A percentile compares a stretch with the other conserved stretches of the same genome.
Conservation (phyloP, 2,797 vertebrate genomes). For the Lates japonicus region DNA sequence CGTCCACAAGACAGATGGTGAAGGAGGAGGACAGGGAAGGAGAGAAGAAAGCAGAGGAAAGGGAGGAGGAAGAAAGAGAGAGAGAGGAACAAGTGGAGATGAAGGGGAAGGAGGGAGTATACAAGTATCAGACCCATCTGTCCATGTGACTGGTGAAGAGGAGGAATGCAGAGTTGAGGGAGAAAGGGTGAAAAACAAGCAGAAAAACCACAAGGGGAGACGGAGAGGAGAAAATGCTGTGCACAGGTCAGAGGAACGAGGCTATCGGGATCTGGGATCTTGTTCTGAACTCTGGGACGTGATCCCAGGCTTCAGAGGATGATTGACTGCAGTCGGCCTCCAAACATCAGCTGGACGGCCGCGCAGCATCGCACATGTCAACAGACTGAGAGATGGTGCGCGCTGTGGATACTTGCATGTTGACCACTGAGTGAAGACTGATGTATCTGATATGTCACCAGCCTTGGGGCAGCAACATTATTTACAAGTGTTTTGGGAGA, state of each 20-base stretch:
- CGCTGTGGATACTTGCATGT: slow-evolving; percentile 19
- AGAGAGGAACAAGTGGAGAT: slow-evolving; percentile 63
- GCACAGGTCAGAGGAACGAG: slow-evolving; percentile 56
- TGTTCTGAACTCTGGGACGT: slow-evolving; percentile 68
- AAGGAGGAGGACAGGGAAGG: slow-evolving; percentile 62
- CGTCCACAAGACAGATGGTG: slow-evolving; percentile 64
- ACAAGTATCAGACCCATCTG: slow-evolving; percentile 58
- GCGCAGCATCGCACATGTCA: slow-evolving; percentile 39
- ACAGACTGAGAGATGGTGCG: slow-evolving; percentile 26
- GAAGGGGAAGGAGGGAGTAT: slow-evolving; percentile 65
- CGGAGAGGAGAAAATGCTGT: slow-evolving; percentile 51
- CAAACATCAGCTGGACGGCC: slow-evolving; percentile 25
- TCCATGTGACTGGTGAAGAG: slow-evolving; percentile 40
- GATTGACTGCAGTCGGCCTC: slow-evolving; percentile 49
- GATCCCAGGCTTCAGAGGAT: slow-evolving; percentile 47
- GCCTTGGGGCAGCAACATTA: slow-evolving; percentile 63
- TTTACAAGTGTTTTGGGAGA: slow-evolving; percentile 75
- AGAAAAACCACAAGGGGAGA: slow-evolving; percentile 45
- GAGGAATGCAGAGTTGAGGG: slow-evolving; percentile 68
- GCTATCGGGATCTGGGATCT: slow-evolving; percentile 65
- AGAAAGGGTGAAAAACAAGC: slow-evolving; percentile 59
- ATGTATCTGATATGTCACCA: slow-evolving; percentile 55
- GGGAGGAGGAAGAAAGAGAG: slow-evolving; percentile 47
- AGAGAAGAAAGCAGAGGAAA: slow-evolving; percentile 54
- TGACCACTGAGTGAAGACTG: slow-evolving; percentile 28